phyloP scores from a whole-genome alignment of 64 coral and sea anemone genomes.

The Montipora cactus region DNA sequence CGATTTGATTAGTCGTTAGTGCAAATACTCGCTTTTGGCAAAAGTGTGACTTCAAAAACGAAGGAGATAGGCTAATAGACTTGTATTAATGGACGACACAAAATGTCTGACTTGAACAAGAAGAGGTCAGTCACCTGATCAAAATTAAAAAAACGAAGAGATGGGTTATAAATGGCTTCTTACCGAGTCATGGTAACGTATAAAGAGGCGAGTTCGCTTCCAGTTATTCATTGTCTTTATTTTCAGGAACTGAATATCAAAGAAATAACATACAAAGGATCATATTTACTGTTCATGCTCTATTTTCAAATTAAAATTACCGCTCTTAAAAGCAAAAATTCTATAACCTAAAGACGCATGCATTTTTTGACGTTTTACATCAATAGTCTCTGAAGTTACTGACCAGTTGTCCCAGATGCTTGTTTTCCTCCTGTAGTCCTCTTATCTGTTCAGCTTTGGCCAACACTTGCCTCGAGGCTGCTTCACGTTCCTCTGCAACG shows the following conservation, averaged over 20 bases:
- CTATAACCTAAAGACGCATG: no score
- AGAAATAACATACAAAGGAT: background rate
- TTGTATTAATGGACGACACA: no score
- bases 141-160: background rate
- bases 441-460: slow-evolving; percentile 93
- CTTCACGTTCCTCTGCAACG: slow-evolving; percentile 70
- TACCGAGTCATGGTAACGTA: slow-evolving; percentile 91
- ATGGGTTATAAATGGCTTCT: background rate
- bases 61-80: no score
- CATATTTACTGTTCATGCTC: background rate
- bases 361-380: background rate
- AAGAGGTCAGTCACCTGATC: no score
- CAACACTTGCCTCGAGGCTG: slow-evolving; percentile 75
- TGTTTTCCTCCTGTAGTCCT: slow-evolving; percentile 90
- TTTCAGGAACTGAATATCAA: slow-evolving; percentile 82
- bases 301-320: no score
- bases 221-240: slow-evolving; percentile 99
- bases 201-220: slow-evolving; percentile 90
- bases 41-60: no score
- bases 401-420: slow-evolving; percentile 89
- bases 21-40: no score
- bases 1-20: no score
- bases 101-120: no score
- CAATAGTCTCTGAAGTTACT: background rate
- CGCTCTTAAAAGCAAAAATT: no score